A percentile compares a stretch with the other conserved stretches of the same genome.
phyloP scores from a whole-genome alignment of 1,140 invertebrate species.

The Fopius arisanus region DNA sequence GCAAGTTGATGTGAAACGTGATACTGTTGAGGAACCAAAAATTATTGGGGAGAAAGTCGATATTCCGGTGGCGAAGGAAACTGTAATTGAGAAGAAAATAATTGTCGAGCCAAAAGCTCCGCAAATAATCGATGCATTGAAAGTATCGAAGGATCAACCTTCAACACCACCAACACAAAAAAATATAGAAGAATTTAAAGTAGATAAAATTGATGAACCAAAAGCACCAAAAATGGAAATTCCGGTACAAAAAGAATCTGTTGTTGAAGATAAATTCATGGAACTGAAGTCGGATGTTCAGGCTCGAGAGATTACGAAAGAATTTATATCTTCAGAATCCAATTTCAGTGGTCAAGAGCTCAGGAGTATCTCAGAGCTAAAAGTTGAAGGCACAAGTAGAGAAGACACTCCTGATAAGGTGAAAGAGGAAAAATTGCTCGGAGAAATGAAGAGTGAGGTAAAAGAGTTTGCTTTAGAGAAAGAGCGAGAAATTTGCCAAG shows the following conservation, averaged over 20 bases:
- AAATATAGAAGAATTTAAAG: not conserved
- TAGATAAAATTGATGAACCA: not conserved
- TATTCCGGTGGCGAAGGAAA: not conserved
- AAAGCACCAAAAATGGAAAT: not conserved
- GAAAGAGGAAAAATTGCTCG: not conserved
- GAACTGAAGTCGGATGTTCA: not conserved
- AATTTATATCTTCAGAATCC: not conserved
- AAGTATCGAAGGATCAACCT: not conserved
- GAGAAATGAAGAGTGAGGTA: conserved; percentile 15
- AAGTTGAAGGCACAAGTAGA: conserved; percentile 17
- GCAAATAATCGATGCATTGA: not conserved
- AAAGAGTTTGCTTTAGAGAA: conserved; percentile 7
- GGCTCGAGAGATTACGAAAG: not conserved
- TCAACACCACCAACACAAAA: not conserved
- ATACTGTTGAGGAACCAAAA: not conserved
- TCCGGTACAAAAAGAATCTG: not conserved
- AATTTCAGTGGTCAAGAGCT: not conserved
- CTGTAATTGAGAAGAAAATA: not conserved
- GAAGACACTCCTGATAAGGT: conserved; percentile 10
- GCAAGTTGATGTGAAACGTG: not conserved
- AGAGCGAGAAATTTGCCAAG: conserved; percentile 20
- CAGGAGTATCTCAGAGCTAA: not conserved
- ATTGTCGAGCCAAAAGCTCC: not conserved
- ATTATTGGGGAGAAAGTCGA: conserved; percentile 16
- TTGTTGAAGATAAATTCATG: not conserved